Base-by-base conservation (phyloP, 2,797 vertebrate species). In the Enteromius viviparus region DNA sequence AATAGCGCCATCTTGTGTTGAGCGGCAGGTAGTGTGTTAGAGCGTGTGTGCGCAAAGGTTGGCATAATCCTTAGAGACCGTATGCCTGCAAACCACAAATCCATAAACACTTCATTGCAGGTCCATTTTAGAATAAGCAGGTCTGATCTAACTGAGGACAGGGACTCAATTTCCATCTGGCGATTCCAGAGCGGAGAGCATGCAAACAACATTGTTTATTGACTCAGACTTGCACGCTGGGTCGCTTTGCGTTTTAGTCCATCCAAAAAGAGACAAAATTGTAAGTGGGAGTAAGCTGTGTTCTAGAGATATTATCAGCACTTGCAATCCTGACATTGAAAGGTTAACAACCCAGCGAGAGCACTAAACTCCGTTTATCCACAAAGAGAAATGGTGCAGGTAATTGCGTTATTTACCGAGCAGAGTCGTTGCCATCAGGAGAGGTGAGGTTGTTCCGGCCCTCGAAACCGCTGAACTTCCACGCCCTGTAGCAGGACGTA, bases 401-500 rank as follows among this genome's bases (percentile, higher is more conserved):
- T 83, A 83, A 85, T 62, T 83, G 72, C 76, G 71, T 77, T 84
- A 84, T 81, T 83, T 78, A 84, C 51, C 10, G 51, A 69, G 47
- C 23, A 86, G 87, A 87, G 88, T 83, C 86, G 80, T 82, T 84
- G 87, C 93, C 80, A 76, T 81, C 85, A 88, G 88, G 85, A 74
- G 55, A 49, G 47, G 74, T 17, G 66, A 70, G 26, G 15, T 40
- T 82, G 62, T 80, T 47, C 76, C 15, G 47, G 19, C 34, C 53
- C 55, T 87, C 84, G 85, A 87, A 85, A 87, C 89, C 86, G 86
- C 88, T 89, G 88, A 93, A 89, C 87, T 88, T 89, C 89, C 91
- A 90, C 89, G 91, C 91, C 89, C 89, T 81, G 90, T 90, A 89
- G 88, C 87, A 89, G 88, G 89, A 90, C 91, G 90, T 89, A 91